A percentile compares a stretch with the other conserved stretches of the same genome.
These are phyloP conservation scores for Lerema accius DNA, from an alignment of 1,140 invertebrate species.

Conservation along the genomic window DNA sequence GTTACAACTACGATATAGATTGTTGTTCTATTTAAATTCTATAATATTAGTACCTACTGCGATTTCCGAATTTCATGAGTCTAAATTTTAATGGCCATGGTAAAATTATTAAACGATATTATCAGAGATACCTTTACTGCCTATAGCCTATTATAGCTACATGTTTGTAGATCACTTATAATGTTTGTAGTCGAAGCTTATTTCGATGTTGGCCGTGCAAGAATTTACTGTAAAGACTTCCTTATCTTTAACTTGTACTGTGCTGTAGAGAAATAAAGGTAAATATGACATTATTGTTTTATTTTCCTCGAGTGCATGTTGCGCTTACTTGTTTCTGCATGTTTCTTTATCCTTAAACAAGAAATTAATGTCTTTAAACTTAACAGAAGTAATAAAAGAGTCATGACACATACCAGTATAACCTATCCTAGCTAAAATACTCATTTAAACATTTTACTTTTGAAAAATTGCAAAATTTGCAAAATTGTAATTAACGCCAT, in stretches of 20 bases:
- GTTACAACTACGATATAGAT: constrained; percentile 58
- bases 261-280: constrained; percentile 72
- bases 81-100: constrained; percentile 68
- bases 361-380: constrained; percentile 6
- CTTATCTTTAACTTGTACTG: constrained; percentile 60
- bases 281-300: constrained; percentile 60
- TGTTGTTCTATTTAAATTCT: constrained; percentile 67
- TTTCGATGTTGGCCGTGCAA: constrained; percentile 50
- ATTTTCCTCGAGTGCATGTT: constrained; percentile 54
- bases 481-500: constrained; percentile 44
- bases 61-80: constrained; percentile 49
- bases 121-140: constrained; percentile 62
- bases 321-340: constrained; percentile 38
- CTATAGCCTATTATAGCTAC: constrained; percentile 64
- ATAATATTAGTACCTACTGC: constrained; percentile 54
- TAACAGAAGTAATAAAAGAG: not conserved
- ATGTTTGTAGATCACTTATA: constrained; percentile 55
- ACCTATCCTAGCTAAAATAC: constrained; percentile 15
- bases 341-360: constrained; percentile 20
- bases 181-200: constrained; percentile 62
- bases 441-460: constrained; percentile 4
- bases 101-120: constrained; percentile 51
- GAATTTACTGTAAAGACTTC: constrained; percentile 66
- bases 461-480: not conserved
- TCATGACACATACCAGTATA: constrained; percentile 19